Evolutionary conservation across 2,888 invertebrate species (phyloP).

Genomic region (Lasioglossum calceatum): DNA sequence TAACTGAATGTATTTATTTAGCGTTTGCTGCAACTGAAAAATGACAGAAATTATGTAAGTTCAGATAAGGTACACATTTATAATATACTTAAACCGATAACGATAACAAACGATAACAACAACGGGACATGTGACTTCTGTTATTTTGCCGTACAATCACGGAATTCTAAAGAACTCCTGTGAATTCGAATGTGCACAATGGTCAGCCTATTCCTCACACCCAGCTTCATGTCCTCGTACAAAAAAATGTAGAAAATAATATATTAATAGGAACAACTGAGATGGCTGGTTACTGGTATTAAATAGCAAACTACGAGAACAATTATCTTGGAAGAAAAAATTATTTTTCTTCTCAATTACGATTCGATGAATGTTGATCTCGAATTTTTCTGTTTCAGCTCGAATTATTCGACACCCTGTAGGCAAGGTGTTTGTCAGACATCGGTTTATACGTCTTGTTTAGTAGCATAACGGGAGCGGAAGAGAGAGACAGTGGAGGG

Average conservation of each 20-base stretch:
- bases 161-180: neutral
- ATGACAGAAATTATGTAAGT: neutral
- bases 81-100: neutral
- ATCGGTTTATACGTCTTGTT: constrained; percentile 41
- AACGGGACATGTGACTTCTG: neutral
- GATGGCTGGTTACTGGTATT: neutral
- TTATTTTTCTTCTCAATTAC: neutral
- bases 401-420: constrained; percentile 7
- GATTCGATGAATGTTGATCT: neutral
- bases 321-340: neutral
- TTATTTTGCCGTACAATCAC: neutral
- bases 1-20: neutral
- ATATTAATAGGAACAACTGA: neutral
- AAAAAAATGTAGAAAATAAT: neutral
- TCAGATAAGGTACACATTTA: neutral
- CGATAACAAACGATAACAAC: neutral
- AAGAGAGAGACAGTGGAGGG: constrained; percentile 17
- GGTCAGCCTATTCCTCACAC: neutral
- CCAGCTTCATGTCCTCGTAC: neutral
- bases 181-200: neutral
- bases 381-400: neutral
- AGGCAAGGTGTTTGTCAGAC: constrained; percentile 35
- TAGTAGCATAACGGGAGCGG: constrained; percentile 33
- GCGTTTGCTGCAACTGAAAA: neutral
- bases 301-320: neutral